Evolutionary conservation across 2,888 invertebrate species (phyloP), one percentile per base, ranked within the genome.

Genomic region (Phalera bucephala): DNA sequence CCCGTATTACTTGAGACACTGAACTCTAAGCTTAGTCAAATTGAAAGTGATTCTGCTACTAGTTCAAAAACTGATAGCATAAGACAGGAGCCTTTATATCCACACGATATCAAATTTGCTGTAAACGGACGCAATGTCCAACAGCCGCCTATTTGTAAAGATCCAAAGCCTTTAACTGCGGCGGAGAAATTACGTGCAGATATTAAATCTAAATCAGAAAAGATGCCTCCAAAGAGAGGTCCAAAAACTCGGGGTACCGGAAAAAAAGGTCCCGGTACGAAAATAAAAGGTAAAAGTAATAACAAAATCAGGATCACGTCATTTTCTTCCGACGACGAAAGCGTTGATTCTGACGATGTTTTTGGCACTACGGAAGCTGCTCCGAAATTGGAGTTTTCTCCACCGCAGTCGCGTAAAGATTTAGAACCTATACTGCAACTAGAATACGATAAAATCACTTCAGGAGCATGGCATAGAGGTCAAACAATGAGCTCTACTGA

Each of bases 401-500:
- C 94, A 1, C 94, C 94, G 2, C 94, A 94, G 63, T 94, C 94
- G 22, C 91, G 94, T 4, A 94, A 94, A 73, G 94, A 94, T 65
- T 92, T 94, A 58, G 94, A 94, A 69, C 94, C 94, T 0, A 94
- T 94, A 41, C 71, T 94, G 20, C 93, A 93, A 63, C 91, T 92
- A 39, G 94, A 94, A 68, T 94, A 94, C 36, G 94, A 94, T 67
- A 91, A 94, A 60, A 91, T 93, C 6, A 92, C 92, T 11, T 92
- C 93, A 1, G 93, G 92, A 0, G 92, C 92, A 14, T 93, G 93
- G 93, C 92, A 92, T 34, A 86, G 93, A 52, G 93, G 93, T 0
- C 94, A 94, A 75, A 93, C 93, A 0, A 94, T 94, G 94, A 94
- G 94, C 53, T 94, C 94, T 0, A 94, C 94, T 0, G 94, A 94